Percentiles rank a stretch among this genome's conserved stretches.
These are phyloP conservation scores for Petrolisthes manimaculis DNA, from an alignment of 2,888 invertebrate species.

Conservation along the genomic window DNA sequence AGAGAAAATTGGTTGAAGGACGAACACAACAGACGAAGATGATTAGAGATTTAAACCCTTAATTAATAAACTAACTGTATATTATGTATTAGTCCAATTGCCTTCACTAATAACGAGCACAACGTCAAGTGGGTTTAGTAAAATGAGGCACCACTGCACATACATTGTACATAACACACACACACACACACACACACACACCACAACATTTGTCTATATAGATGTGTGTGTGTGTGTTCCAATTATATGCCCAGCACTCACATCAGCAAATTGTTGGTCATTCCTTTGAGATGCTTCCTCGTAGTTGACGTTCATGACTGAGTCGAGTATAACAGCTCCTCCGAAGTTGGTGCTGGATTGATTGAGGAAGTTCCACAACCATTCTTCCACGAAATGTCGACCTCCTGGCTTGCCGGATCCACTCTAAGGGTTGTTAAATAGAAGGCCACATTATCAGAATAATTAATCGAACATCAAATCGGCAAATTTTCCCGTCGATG, in stretches of 20 bases:
- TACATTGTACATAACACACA: background rate
- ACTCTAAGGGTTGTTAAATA: background rate
- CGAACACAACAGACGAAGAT: no score
- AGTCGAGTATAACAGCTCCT: conserved; percentile 48
- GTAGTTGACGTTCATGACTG: conserved; percentile 47
- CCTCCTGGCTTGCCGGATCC: conserved; percentile 36
- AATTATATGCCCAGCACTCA: background rate
- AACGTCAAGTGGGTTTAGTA: no score
- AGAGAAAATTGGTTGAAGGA: background rate
- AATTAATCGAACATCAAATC: no score
- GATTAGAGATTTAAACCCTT: no score
- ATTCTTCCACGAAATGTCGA: conserved; percentile 28
- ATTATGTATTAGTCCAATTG: no score
- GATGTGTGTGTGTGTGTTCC: background rate
- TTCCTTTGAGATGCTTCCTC: conserved; percentile 5
- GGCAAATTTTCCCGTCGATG: no score
- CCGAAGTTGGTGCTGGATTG: conserved; percentile 28
- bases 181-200: background rate
- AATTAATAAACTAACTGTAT: no score
- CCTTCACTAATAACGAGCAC: no score
- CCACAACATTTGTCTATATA: background rate
- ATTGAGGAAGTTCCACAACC: conserved; percentile 39
- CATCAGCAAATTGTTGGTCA: conserved; percentile 8
- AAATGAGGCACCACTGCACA: background rate
- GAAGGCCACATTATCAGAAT: background rate